phyloP scores from a whole-genome alignment of 2,113 vertebrate species.

The Carlito syrichta region DNA sequence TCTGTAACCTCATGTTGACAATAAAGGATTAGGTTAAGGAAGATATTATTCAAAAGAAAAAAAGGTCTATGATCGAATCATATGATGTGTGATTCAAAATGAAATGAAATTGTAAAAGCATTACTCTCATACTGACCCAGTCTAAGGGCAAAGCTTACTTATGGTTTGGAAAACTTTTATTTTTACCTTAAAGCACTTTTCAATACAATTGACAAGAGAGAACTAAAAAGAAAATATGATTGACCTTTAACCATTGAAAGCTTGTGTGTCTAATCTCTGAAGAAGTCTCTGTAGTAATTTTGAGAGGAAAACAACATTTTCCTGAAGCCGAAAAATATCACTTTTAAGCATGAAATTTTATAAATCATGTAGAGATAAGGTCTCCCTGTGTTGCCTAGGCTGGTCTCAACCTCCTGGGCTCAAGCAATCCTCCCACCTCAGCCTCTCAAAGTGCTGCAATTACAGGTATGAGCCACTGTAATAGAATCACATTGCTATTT shows the following conservation, averaged over 20 bases:
- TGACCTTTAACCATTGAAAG: slow-evolving; percentile 38
- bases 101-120: neutral
- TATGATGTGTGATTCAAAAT: slow-evolving; percentile 6
- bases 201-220: slow-evolving; percentile 22
- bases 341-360: slow-evolving; percentile 23
- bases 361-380: no score
- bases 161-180: slow-evolving; percentile 18
- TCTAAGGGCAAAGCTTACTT: neutral
- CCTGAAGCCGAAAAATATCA: slow-evolving; percentile 7
- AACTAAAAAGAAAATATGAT: neutral
- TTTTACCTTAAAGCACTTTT: slow-evolving; percentile 47
- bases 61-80: neutral
- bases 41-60: neutral
- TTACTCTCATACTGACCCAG: neutral
- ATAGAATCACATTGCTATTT: neutral
- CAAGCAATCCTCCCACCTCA: no score
- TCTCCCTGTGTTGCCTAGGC: no score
- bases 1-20: neutral
- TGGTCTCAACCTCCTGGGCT: no score
- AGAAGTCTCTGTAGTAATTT: slow-evolving; percentile 40
- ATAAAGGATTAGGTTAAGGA: neutral
- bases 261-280: neutral
- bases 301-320: neutral
- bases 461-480: no score
- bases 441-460: no score